A percentile compares a stretch with the other conserved stretches of the same genome.
phyloP scores from a whole-genome alignment of 1,140 invertebrate genomes.

The Sinonovacula constricta region DNA sequence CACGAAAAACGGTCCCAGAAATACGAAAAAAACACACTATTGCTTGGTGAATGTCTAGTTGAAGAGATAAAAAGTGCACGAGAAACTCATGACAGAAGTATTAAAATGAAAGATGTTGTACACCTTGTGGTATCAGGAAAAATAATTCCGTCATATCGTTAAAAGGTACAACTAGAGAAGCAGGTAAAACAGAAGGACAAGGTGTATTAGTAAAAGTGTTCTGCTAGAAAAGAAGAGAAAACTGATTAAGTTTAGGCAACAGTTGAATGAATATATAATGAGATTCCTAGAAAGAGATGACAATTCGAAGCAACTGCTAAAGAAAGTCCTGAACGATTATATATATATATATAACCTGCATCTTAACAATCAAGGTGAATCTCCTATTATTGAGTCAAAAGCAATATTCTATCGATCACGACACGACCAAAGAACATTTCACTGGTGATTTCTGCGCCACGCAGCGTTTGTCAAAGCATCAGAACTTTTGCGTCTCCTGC shows the following conservation, averaged over 20 bases:
- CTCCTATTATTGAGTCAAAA: neutral
- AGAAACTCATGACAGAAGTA: neutral
- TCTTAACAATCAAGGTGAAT: neutral
- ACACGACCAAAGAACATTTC: neutral
- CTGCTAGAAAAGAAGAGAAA: too few relatives aligned
- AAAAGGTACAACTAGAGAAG: too few relatives aligned
- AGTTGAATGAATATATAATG: neutral
- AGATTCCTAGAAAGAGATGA: conserved; percentile 11
- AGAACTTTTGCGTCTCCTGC: neutral
- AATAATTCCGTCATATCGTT: too few relatives aligned
- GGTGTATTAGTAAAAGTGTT: too few relatives aligned
- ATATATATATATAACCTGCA: neutral
- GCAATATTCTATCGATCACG: neutral
- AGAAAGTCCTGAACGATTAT: neutral
- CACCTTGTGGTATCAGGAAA: too few relatives aligned
- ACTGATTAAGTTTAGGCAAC: neutral
- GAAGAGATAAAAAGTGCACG: conserved; percentile 21
- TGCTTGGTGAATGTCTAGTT: conserved; percentile 9
- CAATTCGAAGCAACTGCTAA: neutral
- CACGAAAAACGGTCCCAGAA: conserved; percentile 9
- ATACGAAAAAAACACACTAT: conserved; percentile 12
- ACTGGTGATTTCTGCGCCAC: neutral
- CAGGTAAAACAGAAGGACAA: too few relatives aligned
- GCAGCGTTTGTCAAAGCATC: conserved; percentile 14
- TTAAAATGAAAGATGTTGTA: too few relatives aligned